Evolutionary conservation across 1,140 invertebrate species (phyloP), one percentile per base, ranked within the genome.

Genomic region (Drosophila gunungcola): DNA sequence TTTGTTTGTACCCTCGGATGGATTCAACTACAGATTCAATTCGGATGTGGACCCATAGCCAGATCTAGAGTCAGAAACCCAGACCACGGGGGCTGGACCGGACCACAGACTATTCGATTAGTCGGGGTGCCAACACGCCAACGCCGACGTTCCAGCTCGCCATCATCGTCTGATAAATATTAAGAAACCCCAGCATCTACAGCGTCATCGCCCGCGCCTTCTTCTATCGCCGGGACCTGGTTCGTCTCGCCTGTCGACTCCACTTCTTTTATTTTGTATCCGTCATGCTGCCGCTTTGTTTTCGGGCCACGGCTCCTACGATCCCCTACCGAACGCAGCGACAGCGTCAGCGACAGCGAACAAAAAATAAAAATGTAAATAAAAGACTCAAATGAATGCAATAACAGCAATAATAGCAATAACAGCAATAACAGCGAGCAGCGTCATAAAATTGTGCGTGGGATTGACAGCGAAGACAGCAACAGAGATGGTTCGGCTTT

Each of bases 301-400:
- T 75, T 54, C 45, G 72, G 60, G 25, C 60, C 45, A 34, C 45
- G 61, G 58, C 42, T 75, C 78, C 58, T 68, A 72, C 73, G 48
- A 77, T 64, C 75, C 67, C 27, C 41, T 51, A 34, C 29, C 51
- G 27, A 67, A 65, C 62, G 82, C 61, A 68, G 61, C 61, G 57
- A 78, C 16, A 21, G 16, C 16, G 16, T 21, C 16, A 21, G 16
- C 16, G 16, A 21, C 16, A 54, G 60, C 76, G 67, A 58, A 82
- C 52, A 67, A 65, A 85, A 82, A 65, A 67, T 69, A 86, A 85
- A 84, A 81, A 84, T 73, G 73, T 81, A 86, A 80, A 85, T 86
- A 85, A 86, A 85, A 85, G 73, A 74, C 77, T 56, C 73, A 77
- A 82, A 82, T 83, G 80, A 79, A 82, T 73, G 80, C 79, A 80